A percentile compares a stretch with the other conserved stretches of the same genome.
phyloP scores from a whole-genome alignment of 2,888 invertebrate species.

The Achlya flavicornis region DNA sequence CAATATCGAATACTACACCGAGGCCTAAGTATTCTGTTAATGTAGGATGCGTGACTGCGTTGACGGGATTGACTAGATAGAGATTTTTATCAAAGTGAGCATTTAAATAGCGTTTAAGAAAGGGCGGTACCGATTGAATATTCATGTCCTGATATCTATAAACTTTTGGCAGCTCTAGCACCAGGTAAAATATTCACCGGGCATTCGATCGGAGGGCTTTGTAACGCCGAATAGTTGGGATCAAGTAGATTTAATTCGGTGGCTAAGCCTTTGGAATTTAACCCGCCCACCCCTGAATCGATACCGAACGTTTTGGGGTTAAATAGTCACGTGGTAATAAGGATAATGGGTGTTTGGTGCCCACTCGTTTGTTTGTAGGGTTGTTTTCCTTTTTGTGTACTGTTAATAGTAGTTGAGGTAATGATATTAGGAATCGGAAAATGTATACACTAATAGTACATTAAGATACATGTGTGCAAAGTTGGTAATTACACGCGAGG shows the following conservation, averaged over 20 bases:
- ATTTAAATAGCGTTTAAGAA: too few species aligned
- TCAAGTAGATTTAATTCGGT: conserved; percentile 33
- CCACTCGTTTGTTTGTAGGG: conserved; percentile 1
- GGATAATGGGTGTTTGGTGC: conserved; percentile 24
- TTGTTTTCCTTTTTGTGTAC: not conserved
- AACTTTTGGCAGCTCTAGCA: conserved; percentile 19
- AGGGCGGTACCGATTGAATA: not conserved
- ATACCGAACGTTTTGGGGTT: conserved; percentile 23
- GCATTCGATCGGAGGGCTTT: conserved; percentile 40
- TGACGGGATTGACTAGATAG: not conserved
- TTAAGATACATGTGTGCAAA: too few species aligned
- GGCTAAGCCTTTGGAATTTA: conserved; percentile 40
- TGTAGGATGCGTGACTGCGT: too few species aligned
- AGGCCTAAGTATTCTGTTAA: too few species aligned
- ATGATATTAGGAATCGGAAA: not conserved
- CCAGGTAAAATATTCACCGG: conserved; percentile 38
- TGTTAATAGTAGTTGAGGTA: not conserved
- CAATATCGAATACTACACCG: too few species aligned
- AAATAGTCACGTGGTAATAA: conserved; percentile 27
- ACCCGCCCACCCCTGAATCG: conserved; percentile 28
- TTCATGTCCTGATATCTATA: not conserved
- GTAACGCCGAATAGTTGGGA: conserved; percentile 41
- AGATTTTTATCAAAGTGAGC: too few species aligned
- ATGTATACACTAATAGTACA: not conserved
- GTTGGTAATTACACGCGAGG: too few species aligned